Conservation (phyloP, 2,797 vertebrate species). For the Dryobates pubescens region DNA sequence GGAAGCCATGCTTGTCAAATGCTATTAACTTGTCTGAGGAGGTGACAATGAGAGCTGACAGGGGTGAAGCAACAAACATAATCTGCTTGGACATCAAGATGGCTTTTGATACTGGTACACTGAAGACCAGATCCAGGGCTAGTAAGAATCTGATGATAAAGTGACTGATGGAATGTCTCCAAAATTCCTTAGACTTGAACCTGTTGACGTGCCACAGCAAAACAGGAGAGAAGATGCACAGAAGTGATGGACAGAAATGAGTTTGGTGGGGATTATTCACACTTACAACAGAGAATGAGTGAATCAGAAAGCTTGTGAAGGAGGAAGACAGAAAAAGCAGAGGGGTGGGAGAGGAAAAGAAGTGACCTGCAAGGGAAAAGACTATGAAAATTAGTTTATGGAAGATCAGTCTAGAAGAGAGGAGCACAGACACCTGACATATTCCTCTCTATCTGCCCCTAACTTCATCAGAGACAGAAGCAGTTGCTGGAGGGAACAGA, state of each 20-base stretch:
- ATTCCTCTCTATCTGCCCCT: background rate
- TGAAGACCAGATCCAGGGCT: constrained; percentile 49
- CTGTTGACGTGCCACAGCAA: background rate
- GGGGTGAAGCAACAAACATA: constrained; percentile 73
- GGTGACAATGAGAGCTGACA: constrained; percentile 70
- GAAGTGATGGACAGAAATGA: background rate
- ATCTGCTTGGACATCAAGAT: constrained; percentile 72
- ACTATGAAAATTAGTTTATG: background rate
- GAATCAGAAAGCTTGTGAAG: background rate
- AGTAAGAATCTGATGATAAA: constrained; percentile 41
- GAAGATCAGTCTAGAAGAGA: background rate
- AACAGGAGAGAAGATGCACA: background rate
- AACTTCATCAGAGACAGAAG: background rate
- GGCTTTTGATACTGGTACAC: constrained; percentile 62
- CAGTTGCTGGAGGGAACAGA: background rate
- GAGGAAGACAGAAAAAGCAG: background rate
- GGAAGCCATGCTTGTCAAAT: constrained; percentile 74
- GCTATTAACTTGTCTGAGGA: constrained; percentile 74
- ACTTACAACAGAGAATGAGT: background rate
- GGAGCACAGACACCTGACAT: background rate
- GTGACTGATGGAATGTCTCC: constrained; percentile 20
- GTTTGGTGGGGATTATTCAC: background rate
- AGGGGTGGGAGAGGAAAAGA: background rate
- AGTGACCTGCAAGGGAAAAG: background rate
- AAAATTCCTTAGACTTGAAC: constrained; percentile 11